phyloP scores from a whole-genome alignment of 2,888 invertebrate species.

The Heliconius ethilla region DNA sequence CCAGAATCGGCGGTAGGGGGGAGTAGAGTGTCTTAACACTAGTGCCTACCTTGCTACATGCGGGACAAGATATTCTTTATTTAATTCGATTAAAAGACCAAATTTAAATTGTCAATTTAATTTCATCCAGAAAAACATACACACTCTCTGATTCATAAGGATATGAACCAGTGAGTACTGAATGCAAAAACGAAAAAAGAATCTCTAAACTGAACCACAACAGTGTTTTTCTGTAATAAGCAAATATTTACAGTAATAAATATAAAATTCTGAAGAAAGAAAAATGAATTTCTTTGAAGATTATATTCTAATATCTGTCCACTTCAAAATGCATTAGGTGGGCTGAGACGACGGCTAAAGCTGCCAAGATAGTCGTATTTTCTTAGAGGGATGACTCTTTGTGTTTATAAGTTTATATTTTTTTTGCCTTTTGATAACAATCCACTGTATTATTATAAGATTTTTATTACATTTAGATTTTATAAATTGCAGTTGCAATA shows the following conservation, averaged over 20 bases:
- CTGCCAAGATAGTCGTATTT: constrained; percentile 19
- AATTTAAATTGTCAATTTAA: not conserved
- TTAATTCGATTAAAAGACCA: not conserved
- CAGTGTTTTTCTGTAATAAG: not conserved
- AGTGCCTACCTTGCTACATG: no score
- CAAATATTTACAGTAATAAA: constrained; percentile 7
- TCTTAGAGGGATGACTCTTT: constrained; percentile 15
- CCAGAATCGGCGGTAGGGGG: no score
- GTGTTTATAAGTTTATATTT: not conserved
- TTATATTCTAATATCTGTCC: constrained; percentile 24
- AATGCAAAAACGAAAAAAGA: no score
- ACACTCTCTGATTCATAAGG: no score
- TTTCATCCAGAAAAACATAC: not conserved
- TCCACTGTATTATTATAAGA: not conserved
- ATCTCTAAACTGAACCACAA: not conserved
- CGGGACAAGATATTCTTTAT: not conserved
- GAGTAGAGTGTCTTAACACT: no score
- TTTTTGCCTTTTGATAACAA: not conserved
- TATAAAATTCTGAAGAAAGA: not conserved
- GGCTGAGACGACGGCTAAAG: constrained; percentile 19
- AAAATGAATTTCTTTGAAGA: constrained; percentile 19
- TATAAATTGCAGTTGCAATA: not conserved
- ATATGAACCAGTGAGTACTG: no score
- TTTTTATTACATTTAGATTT: not conserved
- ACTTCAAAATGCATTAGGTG: constrained; percentile 26